A percentile compares a stretch with the other conserved stretches of the same genome.
Evolutionary conservation across 2,888 invertebrate species (phyloP).

Genomic region (Polydrusus cervinus): DNA sequence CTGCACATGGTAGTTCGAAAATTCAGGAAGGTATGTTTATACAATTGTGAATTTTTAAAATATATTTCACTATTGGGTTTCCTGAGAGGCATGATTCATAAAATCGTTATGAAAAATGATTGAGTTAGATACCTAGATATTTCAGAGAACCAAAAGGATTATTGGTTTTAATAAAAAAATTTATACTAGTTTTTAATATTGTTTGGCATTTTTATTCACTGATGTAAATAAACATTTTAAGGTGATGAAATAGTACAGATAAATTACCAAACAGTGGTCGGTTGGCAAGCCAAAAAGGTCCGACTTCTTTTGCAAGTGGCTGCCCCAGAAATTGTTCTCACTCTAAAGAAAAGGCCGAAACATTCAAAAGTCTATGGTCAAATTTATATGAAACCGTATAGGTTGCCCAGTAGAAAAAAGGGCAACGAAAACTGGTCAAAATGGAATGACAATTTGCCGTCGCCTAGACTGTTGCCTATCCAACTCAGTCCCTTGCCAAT

Average conservation of each 20-base stretch:
- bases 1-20: slow-evolving; percentile 93
- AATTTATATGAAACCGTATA: slow-evolving; percentile 82
- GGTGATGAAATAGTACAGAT: slow-evolving; percentile 96
- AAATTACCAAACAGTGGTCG: slow-evolving; percentile 83
- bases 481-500: slow-evolving; percentile 73
- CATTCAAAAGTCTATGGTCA: slow-evolving; percentile 87
- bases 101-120: too few species aligned
- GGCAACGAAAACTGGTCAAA: slow-evolving; percentile 75
- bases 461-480: slow-evolving; percentile 78
- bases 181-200: too few species aligned
- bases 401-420: slow-evolving; percentile 82
- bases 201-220: too few species aligned
- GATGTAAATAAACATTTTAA: slow-evolving; percentile 15
- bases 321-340: slow-evolving; percentile 86
- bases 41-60: too few species aligned
- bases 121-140: too few species aligned
- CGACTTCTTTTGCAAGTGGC: slow-evolving; percentile 83
- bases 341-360: slow-evolving; percentile 87
- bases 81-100: too few species aligned
- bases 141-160: too few species aligned
- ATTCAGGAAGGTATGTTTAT: slow-evolving; percentile 84
- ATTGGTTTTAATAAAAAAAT: too few species aligned
- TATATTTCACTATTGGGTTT: too few species aligned
- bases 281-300: slow-evolving; percentile 88
- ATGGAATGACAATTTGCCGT: slow-evolving; percentile 82